Percentiles rank a stretch among this genome's conserved stretches.
These are phyloP conservation scores for Stichodactyla helianthus DNA, from an alignment of 64 coral and sea anemone species.

Conservation along the genomic window DNA sequence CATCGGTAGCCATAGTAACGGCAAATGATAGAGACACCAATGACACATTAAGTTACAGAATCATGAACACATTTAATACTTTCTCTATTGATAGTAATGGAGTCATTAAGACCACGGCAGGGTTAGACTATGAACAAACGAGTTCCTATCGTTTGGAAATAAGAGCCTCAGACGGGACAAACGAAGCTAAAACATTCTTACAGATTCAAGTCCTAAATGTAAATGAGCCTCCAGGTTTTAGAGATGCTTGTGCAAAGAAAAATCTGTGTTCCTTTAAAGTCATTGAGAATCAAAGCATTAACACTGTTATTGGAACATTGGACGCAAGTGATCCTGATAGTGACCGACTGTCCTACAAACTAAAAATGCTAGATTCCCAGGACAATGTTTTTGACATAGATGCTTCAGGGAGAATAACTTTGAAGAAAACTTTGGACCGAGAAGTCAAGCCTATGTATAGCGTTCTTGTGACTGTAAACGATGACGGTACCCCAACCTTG, in stretches of 20 bases:
- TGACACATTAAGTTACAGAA: slow-evolving; percentile 43
- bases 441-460: slow-evolving; percentile 60
- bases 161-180: slow-evolving; percentile 42
- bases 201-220: slow-evolving; percentile 49
- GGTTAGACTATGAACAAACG: slow-evolving; percentile 58
- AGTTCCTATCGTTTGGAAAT: slow-evolving; percentile 61
- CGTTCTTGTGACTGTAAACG: slow-evolving; percentile 59
- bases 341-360: slow-evolving; percentile 45
- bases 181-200: slow-evolving; percentile 23
- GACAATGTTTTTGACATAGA: slow-evolving; percentile 35
- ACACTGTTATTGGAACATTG: slow-evolving; percentile 32
- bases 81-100: slow-evolving; percentile 66
- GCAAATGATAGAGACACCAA: slow-evolving; percentile 72
- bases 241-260: slow-evolving; percentile 5
- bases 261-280: slow-evolving; percentile 46
- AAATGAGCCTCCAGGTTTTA: slow-evolving; percentile 69
- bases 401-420: slow-evolving; percentile 33
- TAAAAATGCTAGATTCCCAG: slow-evolving; percentile 41
- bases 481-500: slow-evolving; percentile 59
- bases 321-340: slow-evolving; percentile 62
- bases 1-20: slow-evolving; percentile 37
- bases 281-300: slow-evolving; percentile 20
- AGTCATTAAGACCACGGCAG: slow-evolving; percentile 20
- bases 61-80: slow-evolving; percentile 17
- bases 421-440: slow-evolving; percentile 46